Evolutionary conservation across 2,113 vertebrate genomes (phyloP).

Genomic region (Stegostoma tigrinum): DNA sequence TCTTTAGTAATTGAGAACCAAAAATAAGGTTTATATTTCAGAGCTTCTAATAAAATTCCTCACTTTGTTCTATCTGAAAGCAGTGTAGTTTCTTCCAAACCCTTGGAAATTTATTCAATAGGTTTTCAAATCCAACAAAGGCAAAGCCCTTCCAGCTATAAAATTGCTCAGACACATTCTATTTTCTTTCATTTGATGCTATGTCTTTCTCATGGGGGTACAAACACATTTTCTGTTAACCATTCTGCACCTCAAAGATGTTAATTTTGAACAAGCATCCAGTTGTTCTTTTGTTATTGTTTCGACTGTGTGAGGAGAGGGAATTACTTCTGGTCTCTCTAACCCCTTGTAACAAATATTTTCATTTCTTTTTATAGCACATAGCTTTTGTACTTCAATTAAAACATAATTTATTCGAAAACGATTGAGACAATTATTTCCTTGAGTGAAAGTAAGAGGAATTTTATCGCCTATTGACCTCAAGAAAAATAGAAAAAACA

Average conservation of each 20-base stretch:
- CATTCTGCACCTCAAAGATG: neutral
- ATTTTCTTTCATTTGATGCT: neutral
- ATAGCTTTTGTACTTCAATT: too few species aligned
- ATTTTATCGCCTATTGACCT: too few species aligned
- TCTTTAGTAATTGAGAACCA: neutral
- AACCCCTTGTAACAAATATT: too few species aligned
- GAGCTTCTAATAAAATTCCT: neutral
- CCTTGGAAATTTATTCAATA: neutral
- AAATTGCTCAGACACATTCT: neutral
- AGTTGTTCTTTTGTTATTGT: neutral
- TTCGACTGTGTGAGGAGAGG: too few species aligned
- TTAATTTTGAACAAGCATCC: neutral
- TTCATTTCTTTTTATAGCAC: too few species aligned
- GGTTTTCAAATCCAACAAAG: neutral
- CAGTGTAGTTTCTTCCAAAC: neutral
- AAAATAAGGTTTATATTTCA: neutral
- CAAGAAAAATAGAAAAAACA: too few species aligned
- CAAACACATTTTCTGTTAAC: neutral
- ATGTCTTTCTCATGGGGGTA: neutral
- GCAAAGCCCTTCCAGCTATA: neutral
- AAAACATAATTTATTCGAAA: too few species aligned
- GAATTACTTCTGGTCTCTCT: too few species aligned
- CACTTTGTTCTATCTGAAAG: neutral
- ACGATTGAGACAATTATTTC: too few species aligned
- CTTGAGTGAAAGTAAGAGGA: too few species aligned